Conservation (phyloP, 2,888 invertebrate species). For the Parnassius apollo region DNA sequence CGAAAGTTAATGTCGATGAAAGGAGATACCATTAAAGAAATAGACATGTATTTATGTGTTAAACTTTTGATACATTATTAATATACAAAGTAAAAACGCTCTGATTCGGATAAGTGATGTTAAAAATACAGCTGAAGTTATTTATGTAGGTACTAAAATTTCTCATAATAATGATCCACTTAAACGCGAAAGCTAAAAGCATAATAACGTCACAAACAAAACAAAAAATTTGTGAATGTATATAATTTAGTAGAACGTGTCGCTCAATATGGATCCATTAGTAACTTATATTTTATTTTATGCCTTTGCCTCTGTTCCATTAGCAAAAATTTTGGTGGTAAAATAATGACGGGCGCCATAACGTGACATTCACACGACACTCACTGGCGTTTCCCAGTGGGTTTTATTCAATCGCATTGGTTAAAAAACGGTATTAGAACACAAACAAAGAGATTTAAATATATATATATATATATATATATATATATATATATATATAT, state of each 20-base stretch:
- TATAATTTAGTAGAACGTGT: conserved; percentile 1
- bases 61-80: no score
- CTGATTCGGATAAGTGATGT: no score
- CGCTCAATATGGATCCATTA: conserved; percentile 11
- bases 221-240: conserved; percentile 1
- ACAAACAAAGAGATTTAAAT: no score
- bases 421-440: conserved; percentile 7
- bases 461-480: no score
- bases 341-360: conserved; percentile 30
- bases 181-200: not conserved
- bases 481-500: no score
- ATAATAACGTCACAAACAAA: not conserved
- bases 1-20: no score
- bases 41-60: no score
- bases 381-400: conserved; percentile 1
- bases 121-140: no score
- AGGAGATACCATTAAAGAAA: no score
- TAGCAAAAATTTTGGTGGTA: conserved; percentile 31
- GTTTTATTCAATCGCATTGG: conserved; percentile 17
- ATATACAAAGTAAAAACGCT: no score
- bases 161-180: not conserved
- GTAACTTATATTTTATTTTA: conserved; percentile 25
- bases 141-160: not conserved
- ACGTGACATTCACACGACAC: conserved; percentile 32
- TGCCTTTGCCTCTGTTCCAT: conserved; percentile 21